Evolutionary conservation across 2,888 invertebrate species (phyloP), one percentile per base, ranked within the genome.

Genomic region (Cancer borealis): DNA sequence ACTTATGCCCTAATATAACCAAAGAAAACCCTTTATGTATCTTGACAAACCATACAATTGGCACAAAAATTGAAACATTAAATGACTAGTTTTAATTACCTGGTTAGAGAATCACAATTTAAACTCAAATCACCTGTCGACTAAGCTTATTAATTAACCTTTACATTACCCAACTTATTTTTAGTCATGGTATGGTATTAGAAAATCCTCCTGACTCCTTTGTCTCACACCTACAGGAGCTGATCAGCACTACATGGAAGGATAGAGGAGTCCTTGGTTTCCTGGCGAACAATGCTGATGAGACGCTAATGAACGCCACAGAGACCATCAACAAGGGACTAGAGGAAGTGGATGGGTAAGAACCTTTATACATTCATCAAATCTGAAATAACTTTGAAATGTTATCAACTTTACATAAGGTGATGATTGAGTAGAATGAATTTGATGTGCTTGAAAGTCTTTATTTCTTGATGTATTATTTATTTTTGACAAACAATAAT

Each of bases 321-420:
- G 46, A 4, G 3, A 17, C 47, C 47, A 87, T 95, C 26, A 91
- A 88, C 30, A 45, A 47, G 3, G 54, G 49, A 10, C 54, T 94
- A 26, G 47, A 46, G 21, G 94, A 92, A 88, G 94, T 93, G 95
- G 93, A 92, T 91, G 94, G 95, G 95, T 95, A 45, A 92, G 95
- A 39, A 39, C 39, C 39, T 39, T 39, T 39, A 39, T 39, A 39
- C 39, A 39, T 39, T 39, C 39, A 39, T 39, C 39, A 39, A 39
- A n/a, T n/a, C n/a, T n/a, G n/a, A n/a, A n/a, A n/a, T n/a, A n/a
- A n/a, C n/a, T n/a, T n/a, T n/a, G n/a, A n/a, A n/a, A 39, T 39
- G 2, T 39, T 39, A 39, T 39, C 39, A 39, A 39, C 39, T 39
- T 39, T 39, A 39, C 39, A 39, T 39, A 39, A 39, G 39, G 39